Evolutionary conservation across 2,888 invertebrate species (phyloP), one percentile per base, ranked within the genome.

Genomic region (Helicoverpa assulta): DNA sequence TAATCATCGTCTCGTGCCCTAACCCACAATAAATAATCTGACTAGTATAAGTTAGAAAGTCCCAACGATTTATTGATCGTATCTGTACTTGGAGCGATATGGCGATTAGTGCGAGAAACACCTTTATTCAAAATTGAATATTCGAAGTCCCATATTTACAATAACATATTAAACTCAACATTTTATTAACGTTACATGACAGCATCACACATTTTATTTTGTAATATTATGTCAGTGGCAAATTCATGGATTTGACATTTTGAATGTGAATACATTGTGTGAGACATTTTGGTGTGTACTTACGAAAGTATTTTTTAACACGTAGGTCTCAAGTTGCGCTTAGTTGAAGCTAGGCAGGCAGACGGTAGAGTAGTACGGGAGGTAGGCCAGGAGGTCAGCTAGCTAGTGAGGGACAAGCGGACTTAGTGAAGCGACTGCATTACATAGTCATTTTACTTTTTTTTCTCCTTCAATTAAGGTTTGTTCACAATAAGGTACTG

Each of bases 261-360:
- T 71, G 73, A 65, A 77, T 71, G 67, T 80, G 79, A 82, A 82
- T 82, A n/a, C n/a, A n/a, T n/a, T n/a, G n/a, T n/a, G n/a, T n/a
- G n/a, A n/a, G n/a, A n/a, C n/a, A n/a, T n/a, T n/a, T n/a, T n/a
- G 81, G 82, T 88, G 85, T 89, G 83, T 88, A 89, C 87, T 90
- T 82, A 90, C 82, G 80, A 86, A 86, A 82, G 78, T 86, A 88
- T 93, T 95, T 94, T 94, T 94, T 90, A 94, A 95, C 93, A 91
- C 91, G 89, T 95, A 95, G 95, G 95, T 95, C 85, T 90, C 92
- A 95, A 95, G 94, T 94, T 92, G 91, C 91, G 92, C 93, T 91
- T 92, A 94, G 92, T 92, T 90, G 92, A 93, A 92, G 93, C 94
- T 95, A 95, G 95, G 95, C 95, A 95, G 95, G 95, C 93, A 93